Evolutionary conservation across 2,888 invertebrate species (phyloP), one percentile per base, ranked within the genome.

Genomic region (Glaucopsyche alexis): DNA sequence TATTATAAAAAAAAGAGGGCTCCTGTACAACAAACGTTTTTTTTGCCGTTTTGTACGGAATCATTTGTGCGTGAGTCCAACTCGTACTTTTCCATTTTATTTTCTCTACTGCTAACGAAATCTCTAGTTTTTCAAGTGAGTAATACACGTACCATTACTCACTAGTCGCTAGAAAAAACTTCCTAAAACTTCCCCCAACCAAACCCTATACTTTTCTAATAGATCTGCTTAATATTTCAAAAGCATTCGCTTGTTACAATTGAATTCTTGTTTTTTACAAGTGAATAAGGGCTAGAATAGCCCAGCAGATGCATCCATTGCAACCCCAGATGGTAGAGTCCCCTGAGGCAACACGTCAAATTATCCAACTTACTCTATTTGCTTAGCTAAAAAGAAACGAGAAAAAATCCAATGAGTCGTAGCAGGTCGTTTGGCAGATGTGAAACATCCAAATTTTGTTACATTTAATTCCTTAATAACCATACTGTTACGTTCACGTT

Each of bases 351-450:
- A 77, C 77, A 80, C 79, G 81, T 86, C 86, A 85, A 87, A 88
- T 88, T 87, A 87, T 88, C 88, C 87, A 87, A 86, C 87, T 87
- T 88, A 89, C 86, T 87, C 84, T 85, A 87, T 88, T 88, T 87
- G 86, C 86, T 85, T 85, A 85, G 82, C 81, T 81, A 78, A 85
- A 87, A 86, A 84, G 82, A 81, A 66, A 76, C 73, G 29, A 16
- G 72, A 73, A 60, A 29, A 60, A 60, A 38, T 60, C 13, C 60
- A 29, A 60, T 60, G 60, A 38, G 13, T 29, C 29, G 6, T 60
- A 1, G 13, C 29, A 29, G 29, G 29, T 29, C 11, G 1, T 60
- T 8, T 29, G 6, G 60, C 6, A 60, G 7, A 60, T 60, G 47
- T 2, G 60, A 60, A 60, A 19, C 60, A 60, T 60, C 29, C 16